phyloP scores from a whole-genome alignment of 2,797 vertebrate species.

The Rhinichthys osculus region DNA sequence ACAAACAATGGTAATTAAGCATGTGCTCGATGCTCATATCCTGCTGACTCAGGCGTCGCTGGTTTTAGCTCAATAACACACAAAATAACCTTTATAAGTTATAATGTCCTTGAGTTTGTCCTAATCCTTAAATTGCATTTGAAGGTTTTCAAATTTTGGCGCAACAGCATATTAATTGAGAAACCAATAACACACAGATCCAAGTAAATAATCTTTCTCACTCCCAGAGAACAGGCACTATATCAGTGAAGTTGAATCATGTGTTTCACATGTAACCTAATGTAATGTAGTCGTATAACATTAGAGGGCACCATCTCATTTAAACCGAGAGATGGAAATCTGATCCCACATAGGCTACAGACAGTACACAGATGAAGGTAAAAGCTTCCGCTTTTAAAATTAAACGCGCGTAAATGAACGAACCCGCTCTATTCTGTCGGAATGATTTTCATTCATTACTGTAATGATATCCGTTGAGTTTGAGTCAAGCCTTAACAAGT shows the following conservation, averaged over 20 bases:
- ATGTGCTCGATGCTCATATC: too few species aligned
- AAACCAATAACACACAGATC: not conserved
- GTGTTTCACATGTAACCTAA: not conserved
- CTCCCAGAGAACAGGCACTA: not conserved
- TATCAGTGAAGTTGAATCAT: not conserved
- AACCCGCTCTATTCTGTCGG: not conserved
- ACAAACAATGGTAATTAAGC: too few species aligned
- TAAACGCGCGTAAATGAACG: not conserved
- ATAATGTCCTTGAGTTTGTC: too few species aligned
- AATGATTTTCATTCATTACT: not conserved
- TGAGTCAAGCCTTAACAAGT: not conserved
- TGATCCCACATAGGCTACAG: too few species aligned
- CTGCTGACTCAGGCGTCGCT: too few species aligned
- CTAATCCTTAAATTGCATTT: too few species aligned
- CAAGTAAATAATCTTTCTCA: not conserved
- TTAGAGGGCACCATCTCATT: slow-evolving; percentile 6
- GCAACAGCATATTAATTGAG: not conserved
- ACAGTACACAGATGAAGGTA: not conserved
- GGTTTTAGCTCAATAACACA: too few species aligned
- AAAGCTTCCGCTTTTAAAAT: not conserved
- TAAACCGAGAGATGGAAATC: not conserved
- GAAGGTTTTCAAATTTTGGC: not conserved
- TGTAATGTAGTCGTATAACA: not conserved
- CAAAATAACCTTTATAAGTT: too few species aligned
- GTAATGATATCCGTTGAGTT: too few species aligned